Percentiles rank a stretch among this genome's conserved stretches.
Conservation (phyloP, 1,140 invertebrate genomes). For the Papilio machaon region DNA sequence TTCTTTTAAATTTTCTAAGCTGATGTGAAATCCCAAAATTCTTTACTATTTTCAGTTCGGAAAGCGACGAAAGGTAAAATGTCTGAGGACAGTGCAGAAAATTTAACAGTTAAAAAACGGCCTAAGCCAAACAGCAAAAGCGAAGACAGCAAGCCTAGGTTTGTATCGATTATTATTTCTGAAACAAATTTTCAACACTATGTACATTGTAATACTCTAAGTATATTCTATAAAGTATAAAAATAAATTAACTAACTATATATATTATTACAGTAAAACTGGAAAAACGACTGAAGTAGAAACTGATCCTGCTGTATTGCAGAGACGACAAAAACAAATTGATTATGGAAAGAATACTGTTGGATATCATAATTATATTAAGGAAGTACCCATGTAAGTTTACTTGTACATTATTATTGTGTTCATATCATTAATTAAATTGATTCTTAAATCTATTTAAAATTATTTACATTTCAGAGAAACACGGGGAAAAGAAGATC, state of each 20-base stretch:
- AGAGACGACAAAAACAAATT: slow-evolving; percentile 95
- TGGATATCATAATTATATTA: slow-evolving; percentile 91
- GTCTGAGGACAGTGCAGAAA: slow-evolving; percentile 59
- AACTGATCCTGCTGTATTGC: slow-evolving; percentile 87
- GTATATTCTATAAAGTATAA: background rate
- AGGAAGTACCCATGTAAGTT: slow-evolving; percentile 89
- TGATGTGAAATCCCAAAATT: slow-evolving; percentile 5
- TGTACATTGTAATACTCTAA: slow-evolving; percentile 8
- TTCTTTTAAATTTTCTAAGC: background rate
- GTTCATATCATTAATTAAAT: slow-evolving; percentile 2
- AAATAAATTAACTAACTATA: background rate
- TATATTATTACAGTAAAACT: slow-evolving; percentile 53
- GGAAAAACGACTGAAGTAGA: slow-evolving; percentile 82
- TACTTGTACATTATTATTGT: too few relatives aligned
- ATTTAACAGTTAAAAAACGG: slow-evolving; percentile 59
- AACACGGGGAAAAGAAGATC: slow-evolving; percentile 87
- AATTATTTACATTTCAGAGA: slow-evolving; percentile 78
- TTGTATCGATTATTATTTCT: slow-evolving; percentile 26
- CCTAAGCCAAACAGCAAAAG: slow-evolving; percentile 55
- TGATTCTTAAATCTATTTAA: background rate
- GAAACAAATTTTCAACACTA: slow-evolving; percentile 26
- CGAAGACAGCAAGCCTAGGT: slow-evolving; percentile 53
- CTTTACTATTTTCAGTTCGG: slow-evolving; percentile 46
- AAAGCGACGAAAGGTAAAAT: slow-evolving; percentile 58
- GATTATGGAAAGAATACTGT: slow-evolving; percentile 97